Base-by-base conservation (phyloP, 2,113 vertebrate species). In the Syrmaticus mikado region DNA sequence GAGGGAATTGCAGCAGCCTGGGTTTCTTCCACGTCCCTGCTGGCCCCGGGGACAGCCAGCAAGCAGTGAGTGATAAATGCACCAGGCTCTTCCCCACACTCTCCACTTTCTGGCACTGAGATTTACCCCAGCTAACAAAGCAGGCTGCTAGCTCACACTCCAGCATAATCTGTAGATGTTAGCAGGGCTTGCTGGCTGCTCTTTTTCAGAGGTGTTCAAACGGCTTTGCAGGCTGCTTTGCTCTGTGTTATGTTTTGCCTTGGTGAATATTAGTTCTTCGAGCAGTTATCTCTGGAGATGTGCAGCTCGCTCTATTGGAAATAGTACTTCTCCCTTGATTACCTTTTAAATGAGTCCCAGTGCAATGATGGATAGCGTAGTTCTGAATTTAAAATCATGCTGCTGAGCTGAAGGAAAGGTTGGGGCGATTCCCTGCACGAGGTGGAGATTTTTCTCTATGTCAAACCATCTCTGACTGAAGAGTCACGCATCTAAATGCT, bases 11-110 rank as follows among this genome's bases (percentile, higher is more conserved):
- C 14, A 3, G 72, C 6, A 6, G 17, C 21, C 27, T 5, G 13
- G 24, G 21, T 50, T 25, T 45, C 19, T 19, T 22, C 78, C 0
- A 1, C 15, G 60, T 64, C 28, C 61, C 0, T 0, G 13, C 46
- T 38, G 66, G 55, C 9, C 27, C 11, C 10, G 11, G 68, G 13
- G 84, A 20, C 43, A 5, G 7, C 16, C 4, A 12, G 40, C 1
- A 18, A 53, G 18, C 1, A 1, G 36, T 16, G 27, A 22, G 34
- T 16, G 27, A 22, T 43, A 21, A 1, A 2, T 24, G 30, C 38
- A 40, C 40, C 0, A 1, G 21, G 34, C 30, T 50, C 34, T 43
- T 30, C 45, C 50, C 27, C 40, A 30, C 7, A 17, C 27, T 18
- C 38, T n/a, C 30, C 7, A 0, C 18, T 12, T 43, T 48, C 50